These are phyloP conservation scores for Aspidapion aeneum DNA, from an alignment of 2,888 invertebrate genomes.

Conservation along the genomic window DNA sequence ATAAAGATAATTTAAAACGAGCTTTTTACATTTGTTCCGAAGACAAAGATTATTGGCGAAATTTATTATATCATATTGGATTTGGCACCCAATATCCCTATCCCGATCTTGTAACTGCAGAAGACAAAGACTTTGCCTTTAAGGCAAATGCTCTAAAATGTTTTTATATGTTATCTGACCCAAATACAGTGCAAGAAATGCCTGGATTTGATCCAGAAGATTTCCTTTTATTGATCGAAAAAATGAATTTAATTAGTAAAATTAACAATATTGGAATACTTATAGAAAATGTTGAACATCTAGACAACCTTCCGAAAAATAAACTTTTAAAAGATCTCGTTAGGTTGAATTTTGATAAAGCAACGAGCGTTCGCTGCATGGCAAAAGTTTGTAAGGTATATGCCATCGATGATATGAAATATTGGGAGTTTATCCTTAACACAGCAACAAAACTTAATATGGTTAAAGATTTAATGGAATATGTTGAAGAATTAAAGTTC, in stretches of 20 bases:
- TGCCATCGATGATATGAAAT: slow-evolving; percentile 32
- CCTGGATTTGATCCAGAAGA: slow-evolving; percentile 29
- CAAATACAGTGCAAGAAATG: slow-evolving; percentile 30
- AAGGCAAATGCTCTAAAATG: slow-evolving; percentile 39
- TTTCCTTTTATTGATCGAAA: slow-evolving; percentile 38
- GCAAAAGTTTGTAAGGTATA: slow-evolving; percentile 38
- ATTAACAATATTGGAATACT: slow-evolving; percentile 36
- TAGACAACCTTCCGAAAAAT: slow-evolving; percentile 34
- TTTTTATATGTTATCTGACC: slow-evolving; percentile 36
- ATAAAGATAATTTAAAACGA: slow-evolving; percentile 20
- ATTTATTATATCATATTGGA: slow-evolving; percentile 27
- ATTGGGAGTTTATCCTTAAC: slow-evolving; percentile 37
- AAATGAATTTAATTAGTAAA: slow-evolving; percentile 35
- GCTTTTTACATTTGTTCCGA: slow-evolving; percentile 33
- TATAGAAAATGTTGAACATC: slow-evolving; percentile 29
- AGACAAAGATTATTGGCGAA: slow-evolving; percentile 23
- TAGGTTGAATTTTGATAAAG: slow-evolving; percentile 6
- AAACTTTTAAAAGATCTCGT: slow-evolving; percentile 36
- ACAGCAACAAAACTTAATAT: slow-evolving; percentile 32
- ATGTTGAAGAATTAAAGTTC: slow-evolving; percentile 35
- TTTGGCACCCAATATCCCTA: slow-evolving; percentile 11
- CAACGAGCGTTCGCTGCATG: slow-evolving; percentile 33
- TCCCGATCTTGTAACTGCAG: slow-evolving; percentile 6
- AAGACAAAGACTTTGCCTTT: slow-evolving; percentile 24
- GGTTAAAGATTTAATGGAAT: slow-evolving; percentile 36